A percentile compares a stretch with the other conserved stretches of the same genome.
phyloP scores from a whole-genome alignment of 30 jellyfish, hydroid and myxozoan species.

The Sanderia malayensis region DNA sequence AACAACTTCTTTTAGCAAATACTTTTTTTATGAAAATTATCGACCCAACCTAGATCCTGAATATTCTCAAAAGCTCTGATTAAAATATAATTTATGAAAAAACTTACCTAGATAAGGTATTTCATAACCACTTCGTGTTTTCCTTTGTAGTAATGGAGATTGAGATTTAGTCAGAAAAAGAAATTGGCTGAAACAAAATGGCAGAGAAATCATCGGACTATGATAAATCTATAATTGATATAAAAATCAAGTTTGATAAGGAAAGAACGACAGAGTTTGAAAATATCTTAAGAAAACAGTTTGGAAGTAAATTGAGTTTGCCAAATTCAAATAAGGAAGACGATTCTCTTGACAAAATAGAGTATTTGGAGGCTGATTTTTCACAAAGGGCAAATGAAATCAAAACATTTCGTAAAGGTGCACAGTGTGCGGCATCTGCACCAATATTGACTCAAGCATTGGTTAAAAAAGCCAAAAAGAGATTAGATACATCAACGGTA shows the following conservation, averaged over 20 bases:
- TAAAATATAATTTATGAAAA: no score
- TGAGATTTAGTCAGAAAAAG: no score
- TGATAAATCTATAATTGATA: constrained; percentile 42
- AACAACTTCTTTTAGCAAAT: no score
- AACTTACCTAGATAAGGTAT: no score
- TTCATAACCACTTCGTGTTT: no score
- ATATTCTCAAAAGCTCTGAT: no score
- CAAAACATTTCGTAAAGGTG: constrained; percentile 15
- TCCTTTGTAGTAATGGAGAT: no score
- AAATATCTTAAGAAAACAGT: constrained; percentile 19
- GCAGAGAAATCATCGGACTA: constrained; percentile 12
- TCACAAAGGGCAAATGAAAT: constrained; percentile 44
- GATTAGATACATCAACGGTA: background rate
- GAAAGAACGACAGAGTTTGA: constrained; percentile 45
- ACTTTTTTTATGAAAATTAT: no score
- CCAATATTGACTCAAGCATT: constrained; percentile 65
- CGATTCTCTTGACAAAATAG: background rate
- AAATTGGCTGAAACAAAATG: constrained; percentile 1
- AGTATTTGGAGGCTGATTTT: constrained; percentile 33
- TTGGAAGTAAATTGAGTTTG: constrained; percentile 12
- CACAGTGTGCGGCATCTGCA: constrained; percentile 51
- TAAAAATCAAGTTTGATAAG: constrained; percentile 47
- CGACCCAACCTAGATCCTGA: no score
- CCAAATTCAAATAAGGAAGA: background rate
- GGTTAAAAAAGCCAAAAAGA: constrained; percentile 48